A percentile compares a stretch with the other conserved stretches of the same genome.
phyloP scores from a whole-genome alignment of 2,888 invertebrate species.

The Machimus atricapillus region DNA sequence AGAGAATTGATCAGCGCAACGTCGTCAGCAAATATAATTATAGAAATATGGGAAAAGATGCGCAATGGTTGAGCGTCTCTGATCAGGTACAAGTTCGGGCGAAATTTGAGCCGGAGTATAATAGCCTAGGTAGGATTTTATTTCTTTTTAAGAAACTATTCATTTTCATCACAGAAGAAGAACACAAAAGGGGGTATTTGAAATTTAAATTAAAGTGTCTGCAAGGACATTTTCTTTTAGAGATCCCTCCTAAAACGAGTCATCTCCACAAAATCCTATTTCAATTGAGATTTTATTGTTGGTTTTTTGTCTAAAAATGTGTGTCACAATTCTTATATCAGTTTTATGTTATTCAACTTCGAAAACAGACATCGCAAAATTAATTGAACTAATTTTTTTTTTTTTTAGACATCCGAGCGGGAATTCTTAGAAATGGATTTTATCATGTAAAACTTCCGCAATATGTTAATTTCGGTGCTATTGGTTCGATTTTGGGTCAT shows the following conservation, averaged over 20 bases:
- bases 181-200: no score
- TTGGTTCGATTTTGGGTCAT: slow-evolving; percentile 14
- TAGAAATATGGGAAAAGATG: slow-evolving; percentile 13
- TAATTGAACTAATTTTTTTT: neutral
- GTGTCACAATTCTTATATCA: no score
- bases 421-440: neutral
- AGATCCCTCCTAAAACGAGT: no score
- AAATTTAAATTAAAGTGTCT: no score
- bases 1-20: neutral
- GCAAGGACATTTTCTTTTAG: no score
- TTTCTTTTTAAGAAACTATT: neutral
- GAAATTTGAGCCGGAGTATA: neutral
- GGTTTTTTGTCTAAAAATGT: neutral
- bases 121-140: slow-evolving; percentile 11
- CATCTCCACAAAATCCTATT: no score
- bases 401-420: neutral
- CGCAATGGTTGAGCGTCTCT: slow-evolving; percentile 2
- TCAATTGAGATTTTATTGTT: no score
- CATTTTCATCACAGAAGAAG: neutral
- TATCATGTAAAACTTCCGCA: slow-evolving; percentile 6
- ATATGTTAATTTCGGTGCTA: slow-evolving; percentile 27
- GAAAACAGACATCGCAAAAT: neutral
- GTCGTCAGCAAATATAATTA: slow-evolving; percentile 1
- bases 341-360: neutral
- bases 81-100: slow-evolving; percentile 16